Conservation (phyloP, 2,113 vertebrate genomes). For the Psittacara wagleri region DNA sequence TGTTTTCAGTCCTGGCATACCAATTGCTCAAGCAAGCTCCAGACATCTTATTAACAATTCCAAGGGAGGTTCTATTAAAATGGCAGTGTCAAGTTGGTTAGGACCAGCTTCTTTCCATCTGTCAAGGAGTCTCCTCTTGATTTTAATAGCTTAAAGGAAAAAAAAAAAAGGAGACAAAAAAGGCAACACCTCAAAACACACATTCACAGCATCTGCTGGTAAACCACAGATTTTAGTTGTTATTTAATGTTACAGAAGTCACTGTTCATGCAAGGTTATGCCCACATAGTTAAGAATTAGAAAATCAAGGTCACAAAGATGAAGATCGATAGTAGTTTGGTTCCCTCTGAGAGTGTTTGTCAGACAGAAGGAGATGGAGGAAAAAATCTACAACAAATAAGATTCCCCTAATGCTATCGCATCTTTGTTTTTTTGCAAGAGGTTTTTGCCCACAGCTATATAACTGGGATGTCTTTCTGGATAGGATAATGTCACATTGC, state of each 20-base stretch:
- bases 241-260: not conserved
- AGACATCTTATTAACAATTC: not conserved
- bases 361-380: not conserved
- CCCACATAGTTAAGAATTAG: not conserved
- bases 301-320: not conserved
- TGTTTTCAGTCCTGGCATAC: not conserved
- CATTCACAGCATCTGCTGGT: not conserved
- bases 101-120: not conserved
- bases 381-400: not conserved
- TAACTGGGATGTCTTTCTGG: not conserved
- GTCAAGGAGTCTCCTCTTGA: not conserved
- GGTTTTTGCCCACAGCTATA: not conserved
- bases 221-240: not conserved
- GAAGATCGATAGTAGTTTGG: not conserved
- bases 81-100: slow-evolving; percentile 14
- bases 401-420: not conserved
- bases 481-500: accelerated
- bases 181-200: not conserved
- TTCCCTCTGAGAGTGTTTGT: not conserved
- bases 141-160: not conserved
- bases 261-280: not conserved
- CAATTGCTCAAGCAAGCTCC: not conserved
- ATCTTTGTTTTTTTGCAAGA: not conserved
- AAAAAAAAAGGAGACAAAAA: not conserved
- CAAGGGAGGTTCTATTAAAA: slow-evolving; percentile 4